These are phyloP conservation scores for Oreortyx pictus DNA, from an alignment of 2,797 vertebrate species.

Conservation along the genomic window DNA sequence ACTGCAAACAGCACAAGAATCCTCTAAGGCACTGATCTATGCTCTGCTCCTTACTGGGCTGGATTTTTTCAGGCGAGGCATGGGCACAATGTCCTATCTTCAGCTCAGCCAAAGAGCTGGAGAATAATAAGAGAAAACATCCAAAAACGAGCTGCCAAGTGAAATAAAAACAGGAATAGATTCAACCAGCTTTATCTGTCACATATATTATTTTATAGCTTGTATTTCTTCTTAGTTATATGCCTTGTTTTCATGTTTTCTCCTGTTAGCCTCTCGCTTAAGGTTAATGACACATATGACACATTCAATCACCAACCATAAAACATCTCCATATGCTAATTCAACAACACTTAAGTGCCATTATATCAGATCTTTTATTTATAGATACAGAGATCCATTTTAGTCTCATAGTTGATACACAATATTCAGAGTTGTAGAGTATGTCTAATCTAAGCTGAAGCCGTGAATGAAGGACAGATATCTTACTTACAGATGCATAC, in stretches of 20 bases:
- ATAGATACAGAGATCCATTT: not conserved
- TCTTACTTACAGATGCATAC: not conserved
- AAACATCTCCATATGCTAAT: not conserved
- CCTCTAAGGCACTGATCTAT: no score
- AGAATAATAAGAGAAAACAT: not conserved
- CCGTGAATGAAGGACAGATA: not conserved
- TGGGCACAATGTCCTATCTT: accelerated
- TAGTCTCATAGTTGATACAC: not conserved
- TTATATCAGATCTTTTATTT: not conserved
- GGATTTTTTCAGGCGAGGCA: no score
- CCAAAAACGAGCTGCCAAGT: not conserved
- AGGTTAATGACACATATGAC: not conserved
- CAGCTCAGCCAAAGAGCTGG: not conserved
- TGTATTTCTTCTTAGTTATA: not conserved
- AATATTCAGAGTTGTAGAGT: not conserved
- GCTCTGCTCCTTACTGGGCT: not conserved
- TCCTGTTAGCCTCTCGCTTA: not conserved
- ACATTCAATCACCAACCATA: accelerated
- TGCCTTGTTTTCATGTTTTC: not conserved
- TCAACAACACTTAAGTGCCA: not conserved
- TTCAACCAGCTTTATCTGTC: not conserved
- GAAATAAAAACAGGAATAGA: not conserved
- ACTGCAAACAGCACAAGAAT: not conserved
- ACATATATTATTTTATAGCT: not conserved
- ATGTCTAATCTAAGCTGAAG: not conserved